phyloP scores from a whole-genome alignment of 2,113 vertebrate genomes.

The Oryzias celebensis region DNA sequence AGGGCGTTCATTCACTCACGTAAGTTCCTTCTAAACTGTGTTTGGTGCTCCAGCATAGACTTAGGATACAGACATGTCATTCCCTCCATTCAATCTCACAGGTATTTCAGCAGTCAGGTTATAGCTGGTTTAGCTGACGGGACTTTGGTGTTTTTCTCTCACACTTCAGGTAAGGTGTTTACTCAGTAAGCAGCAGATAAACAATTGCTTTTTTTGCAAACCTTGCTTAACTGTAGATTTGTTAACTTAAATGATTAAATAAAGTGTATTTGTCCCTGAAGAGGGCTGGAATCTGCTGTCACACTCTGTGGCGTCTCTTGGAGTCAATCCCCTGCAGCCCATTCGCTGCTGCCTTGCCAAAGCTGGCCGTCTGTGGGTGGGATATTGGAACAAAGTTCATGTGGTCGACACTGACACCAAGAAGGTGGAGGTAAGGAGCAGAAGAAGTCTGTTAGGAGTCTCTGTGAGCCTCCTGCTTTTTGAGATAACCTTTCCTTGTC shows the following conservation, averaged over 20 bases:
- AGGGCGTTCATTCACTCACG: slow-evolving; percentile 78
- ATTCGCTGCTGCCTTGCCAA: slow-evolving; percentile 79
- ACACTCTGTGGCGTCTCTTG: slow-evolving; percentile 63
- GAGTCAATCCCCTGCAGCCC: slow-evolving; percentile 74
- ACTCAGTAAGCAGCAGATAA: not conserved
- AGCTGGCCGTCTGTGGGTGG: slow-evolving; percentile 73
- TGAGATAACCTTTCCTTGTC: slow-evolving; percentile 1
- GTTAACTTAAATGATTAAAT: not conserved
- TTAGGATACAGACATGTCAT: too few species aligned
- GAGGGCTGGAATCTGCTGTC: slow-evolving; percentile 76
- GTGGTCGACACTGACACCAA: slow-evolving; percentile 66
- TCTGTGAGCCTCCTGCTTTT: not conserved
- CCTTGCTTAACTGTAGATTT: not conserved
- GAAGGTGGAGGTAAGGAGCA: slow-evolving; percentile 70
- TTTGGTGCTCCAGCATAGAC: not conserved
- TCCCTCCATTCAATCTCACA: slow-evolving; percentile 30
- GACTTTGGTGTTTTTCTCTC: slow-evolving; percentile 75
- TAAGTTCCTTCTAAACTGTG: slow-evolving; percentile 45
- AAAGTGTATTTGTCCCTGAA: slow-evolving; percentile 27
- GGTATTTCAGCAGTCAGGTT: slow-evolving; percentile 70
- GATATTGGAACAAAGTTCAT: slow-evolving; percentile 80
- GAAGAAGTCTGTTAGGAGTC: not conserved
- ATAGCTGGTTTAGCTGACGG: slow-evolving; percentile 78
- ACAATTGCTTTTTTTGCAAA: slow-evolving; percentile 1
- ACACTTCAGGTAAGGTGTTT: slow-evolving; percentile 61